These are phyloP conservation scores for Bursaphelenchus okinawaensis DNA, from an alignment of 2,888 invertebrate species.

Conservation along the genomic window DNA sequence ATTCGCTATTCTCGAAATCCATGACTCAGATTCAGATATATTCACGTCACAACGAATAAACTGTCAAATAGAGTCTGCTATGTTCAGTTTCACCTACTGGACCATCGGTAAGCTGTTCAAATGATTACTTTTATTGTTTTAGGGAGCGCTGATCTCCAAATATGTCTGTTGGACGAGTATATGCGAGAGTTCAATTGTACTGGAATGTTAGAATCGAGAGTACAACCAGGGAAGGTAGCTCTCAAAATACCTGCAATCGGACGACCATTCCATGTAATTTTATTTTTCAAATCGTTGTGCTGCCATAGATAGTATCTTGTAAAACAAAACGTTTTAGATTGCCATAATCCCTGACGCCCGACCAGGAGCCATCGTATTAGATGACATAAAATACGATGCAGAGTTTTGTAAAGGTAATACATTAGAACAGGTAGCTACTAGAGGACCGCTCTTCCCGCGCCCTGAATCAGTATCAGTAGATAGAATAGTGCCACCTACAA, in stretches of 20 bases:
- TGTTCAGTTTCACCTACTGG: constrained; percentile 52
- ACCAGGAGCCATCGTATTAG: constrained; percentile 46
- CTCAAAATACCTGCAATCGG: constrained; percentile 49
- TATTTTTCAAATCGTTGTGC: constrained; percentile 6
- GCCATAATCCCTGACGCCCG: constrained; percentile 41
- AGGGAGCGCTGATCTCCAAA: constrained; percentile 50
- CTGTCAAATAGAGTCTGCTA: constrained; percentile 23
- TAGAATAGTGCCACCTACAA: constrained; percentile 6
- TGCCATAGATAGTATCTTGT: constrained; percentile 5
- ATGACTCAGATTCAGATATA: constrained; percentile 42
- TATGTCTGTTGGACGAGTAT: constrained; percentile 42
- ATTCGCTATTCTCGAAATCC: constrained; percentile 47
- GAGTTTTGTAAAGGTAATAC: constrained; percentile 30
- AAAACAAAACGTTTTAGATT: constrained; percentile 28
- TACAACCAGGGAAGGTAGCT: constrained; percentile 55
- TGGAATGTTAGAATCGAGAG: constrained; percentile 45
- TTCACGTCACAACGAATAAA: constrained; percentile 27
- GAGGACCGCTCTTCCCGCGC: constrained; percentile 8
- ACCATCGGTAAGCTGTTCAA: constrained; percentile 39
- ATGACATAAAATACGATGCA: constrained; percentile 51
- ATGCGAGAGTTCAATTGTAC: constrained; percentile 52
- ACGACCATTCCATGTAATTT: constrained; percentile 42
- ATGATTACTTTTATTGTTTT: constrained; percentile 1
- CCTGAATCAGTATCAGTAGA: constrained; percentile 1
- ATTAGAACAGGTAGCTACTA: constrained; percentile 1